A percentile compares a stretch with the other conserved stretches of the same genome.
Evolutionary conservation across 2,797 vertebrate genomes (phyloP).

Genomic region (Pachyuromys duprasi): DNA sequence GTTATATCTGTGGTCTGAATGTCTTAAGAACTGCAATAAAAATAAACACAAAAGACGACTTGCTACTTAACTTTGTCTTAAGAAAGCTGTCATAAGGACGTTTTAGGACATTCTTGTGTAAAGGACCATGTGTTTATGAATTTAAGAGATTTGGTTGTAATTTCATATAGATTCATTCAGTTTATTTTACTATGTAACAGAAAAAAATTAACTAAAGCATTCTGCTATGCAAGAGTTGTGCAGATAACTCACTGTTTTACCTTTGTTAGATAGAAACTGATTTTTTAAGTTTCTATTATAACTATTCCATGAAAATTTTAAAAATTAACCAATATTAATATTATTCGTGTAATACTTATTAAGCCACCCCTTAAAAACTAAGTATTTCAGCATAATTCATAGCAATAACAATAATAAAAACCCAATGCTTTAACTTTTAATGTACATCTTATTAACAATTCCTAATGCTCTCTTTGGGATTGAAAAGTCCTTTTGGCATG

Average conservation of each 20-base stretch:
- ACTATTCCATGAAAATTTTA: slow-evolving; percentile 35
- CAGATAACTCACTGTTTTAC: background rate
- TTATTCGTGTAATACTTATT: slow-evolving; percentile 46
- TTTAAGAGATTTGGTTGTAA: slow-evolving; percentile 22
- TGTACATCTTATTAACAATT: slow-evolving; percentile 63
- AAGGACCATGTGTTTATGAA: background rate
- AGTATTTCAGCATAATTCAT: slow-evolving; percentile 60
- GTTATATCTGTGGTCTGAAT: background rate
- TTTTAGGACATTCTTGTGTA: slow-evolving; percentile 10
- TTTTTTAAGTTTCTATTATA: slow-evolving; percentile 45
- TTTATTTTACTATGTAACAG: background rate
- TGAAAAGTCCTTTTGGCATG: slow-evolving; percentile 60
- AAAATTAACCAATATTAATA: slow-evolving; percentile 62
- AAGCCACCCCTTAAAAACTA: slow-evolving; percentile 22
- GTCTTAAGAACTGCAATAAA: background rate
- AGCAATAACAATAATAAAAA: slow-evolving; percentile 43
- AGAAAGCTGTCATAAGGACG: slow-evolving; percentile 7
- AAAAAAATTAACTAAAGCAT: background rate
- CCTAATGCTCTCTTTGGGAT: slow-evolving; percentile 44
- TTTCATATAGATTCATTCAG: slow-evolving; percentile 25
- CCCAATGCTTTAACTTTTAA: slow-evolving; percentile 66
- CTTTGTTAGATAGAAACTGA: slow-evolving; percentile 16
- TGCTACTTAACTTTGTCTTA: slow-evolving; percentile 1
- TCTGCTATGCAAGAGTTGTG: background rate
- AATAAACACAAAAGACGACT: background rate